phyloP scores from a whole-genome alignment of 92 coral and sea anemone genomes.

The Virgularia gustaviana region DNA sequence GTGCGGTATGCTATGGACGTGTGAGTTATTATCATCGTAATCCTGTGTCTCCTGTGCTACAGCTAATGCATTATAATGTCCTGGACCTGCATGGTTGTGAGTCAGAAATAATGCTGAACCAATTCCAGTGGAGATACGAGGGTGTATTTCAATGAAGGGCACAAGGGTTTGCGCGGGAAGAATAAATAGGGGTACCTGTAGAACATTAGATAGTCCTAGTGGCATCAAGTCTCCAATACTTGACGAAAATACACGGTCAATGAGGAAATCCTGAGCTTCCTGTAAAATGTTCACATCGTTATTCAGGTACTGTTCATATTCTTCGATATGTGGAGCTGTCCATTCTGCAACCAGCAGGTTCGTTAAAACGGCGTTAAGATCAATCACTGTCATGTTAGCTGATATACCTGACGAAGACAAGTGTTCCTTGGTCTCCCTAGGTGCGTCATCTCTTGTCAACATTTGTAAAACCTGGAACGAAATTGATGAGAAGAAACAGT shows the following conservation, averaged over 20 bases:
- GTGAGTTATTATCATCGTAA: background rate
- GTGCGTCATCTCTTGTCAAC: background rate
- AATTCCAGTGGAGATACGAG: conserved; percentile 2
- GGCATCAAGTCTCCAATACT: conserved; percentile 40
- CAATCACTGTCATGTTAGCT: background rate
- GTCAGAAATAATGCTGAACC: conserved; percentile 28
- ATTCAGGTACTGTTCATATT: conserved; percentile 8
- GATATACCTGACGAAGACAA: conserved; percentile 14
- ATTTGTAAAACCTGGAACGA: conserved; percentile 12
- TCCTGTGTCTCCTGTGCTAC: background rate
- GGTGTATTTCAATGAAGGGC: conserved; percentile 25
- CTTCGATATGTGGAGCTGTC: conserved; percentile 4
- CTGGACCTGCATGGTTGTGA: conserved; percentile 42
- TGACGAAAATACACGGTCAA: background rate
- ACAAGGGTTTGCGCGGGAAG: no score
- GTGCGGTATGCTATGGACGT: background rate
- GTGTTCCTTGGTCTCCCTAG: background rate
- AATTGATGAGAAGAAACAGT: conserved; percentile 20
- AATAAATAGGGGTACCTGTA: conserved; percentile 47
- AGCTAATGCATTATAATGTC: conserved; percentile 43
- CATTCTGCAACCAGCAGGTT: conserved; percentile 10
- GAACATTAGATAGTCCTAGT: conserved; percentile 33
- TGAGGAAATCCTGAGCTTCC: background rate
- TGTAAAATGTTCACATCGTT: conserved; percentile 6
- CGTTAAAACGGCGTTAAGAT: background rate